Percentiles rank a stretch among this genome's conserved stretches.
Evolutionary conservation across 1,140 invertebrate genomes (phyloP).

Genomic region (Drosophila lacteicornis): DNA sequence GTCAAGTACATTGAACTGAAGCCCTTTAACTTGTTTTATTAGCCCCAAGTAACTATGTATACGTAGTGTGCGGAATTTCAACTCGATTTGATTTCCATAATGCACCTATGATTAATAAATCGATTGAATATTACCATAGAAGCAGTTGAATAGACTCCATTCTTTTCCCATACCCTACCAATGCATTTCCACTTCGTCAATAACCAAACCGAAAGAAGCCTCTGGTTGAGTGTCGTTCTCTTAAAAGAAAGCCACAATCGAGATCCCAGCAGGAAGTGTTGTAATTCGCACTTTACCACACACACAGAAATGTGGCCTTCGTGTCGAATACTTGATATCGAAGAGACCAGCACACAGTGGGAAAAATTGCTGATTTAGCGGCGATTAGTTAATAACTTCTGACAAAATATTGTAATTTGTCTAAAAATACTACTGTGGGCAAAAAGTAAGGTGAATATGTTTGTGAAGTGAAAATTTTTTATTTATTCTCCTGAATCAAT

Average conservation of each 20-base stretch:
- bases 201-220: not conserved
- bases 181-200: not conserved
- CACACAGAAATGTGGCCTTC: constrained; percentile 48
- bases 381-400: no score
- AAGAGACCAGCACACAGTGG: constrained; percentile 4
- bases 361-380: no score
- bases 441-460: no score
- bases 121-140: constrained; percentile 1
- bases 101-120: constrained; percentile 33
- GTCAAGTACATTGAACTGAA: not conserved
- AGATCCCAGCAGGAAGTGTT: constrained; percentile 64
- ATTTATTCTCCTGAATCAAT: no score
- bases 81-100: constrained; percentile 63
- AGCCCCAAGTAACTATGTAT: constrained; percentile 53
- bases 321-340: constrained; percentile 67
- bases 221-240: constrained; percentile 13
- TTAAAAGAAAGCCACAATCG: constrained; percentile 47
- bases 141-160: not conserved
- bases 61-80: constrained; percentile 59
- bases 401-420: no score
- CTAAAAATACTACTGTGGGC: no score
- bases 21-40: not conserved
- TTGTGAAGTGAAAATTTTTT: no score
- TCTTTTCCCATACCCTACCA: not conserved
- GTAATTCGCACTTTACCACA: constrained; percentile 73